phyloP scores from a whole-genome alignment of 2,113 vertebrate species.

The Pelvicachromis taeniatus region DNA sequence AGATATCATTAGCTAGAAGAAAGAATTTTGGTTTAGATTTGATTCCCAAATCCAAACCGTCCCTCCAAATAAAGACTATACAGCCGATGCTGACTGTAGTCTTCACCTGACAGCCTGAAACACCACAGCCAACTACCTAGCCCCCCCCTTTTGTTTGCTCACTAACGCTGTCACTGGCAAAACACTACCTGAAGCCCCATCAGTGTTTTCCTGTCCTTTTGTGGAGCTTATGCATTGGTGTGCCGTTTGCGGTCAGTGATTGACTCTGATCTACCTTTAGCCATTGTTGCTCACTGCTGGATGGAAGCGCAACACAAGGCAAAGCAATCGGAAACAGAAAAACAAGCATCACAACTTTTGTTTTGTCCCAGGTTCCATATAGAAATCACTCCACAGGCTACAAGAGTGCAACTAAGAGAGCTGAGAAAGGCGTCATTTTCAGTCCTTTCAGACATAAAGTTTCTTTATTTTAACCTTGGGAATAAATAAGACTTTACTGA shows the following conservation, averaged over 20 bases:
- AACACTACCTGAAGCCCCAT: not conserved
- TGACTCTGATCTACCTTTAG: not conserved
- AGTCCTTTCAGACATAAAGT: not conserved
- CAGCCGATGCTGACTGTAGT: not conserved
- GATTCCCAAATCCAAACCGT: not conserved
- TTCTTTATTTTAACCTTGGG: not conserved
- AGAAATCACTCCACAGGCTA: not conserved
- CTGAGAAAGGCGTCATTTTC: not conserved
- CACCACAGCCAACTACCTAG: fast-evolving
- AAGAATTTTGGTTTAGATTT: not conserved
- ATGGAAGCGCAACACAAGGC: fast-evolving
- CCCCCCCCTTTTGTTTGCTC: not conserved
- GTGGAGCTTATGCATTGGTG: not conserved
- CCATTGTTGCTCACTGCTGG: not conserved
- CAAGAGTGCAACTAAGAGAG: not conserved
- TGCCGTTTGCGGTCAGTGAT: fast-evolving
- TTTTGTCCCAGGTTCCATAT: not conserved
- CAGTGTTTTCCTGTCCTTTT: not conserved
- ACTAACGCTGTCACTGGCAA: not conserved
- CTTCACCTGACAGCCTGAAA: not conserved
- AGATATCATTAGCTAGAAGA: fast-evolving
- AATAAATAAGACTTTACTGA: fast-evolving
- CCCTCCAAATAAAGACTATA: not conserved
- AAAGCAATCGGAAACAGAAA: not conserved
- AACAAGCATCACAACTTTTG: not conserved